phyloP scores from a whole-genome alignment of 2,113 vertebrate species.

The Eulemur macaco region DNA sequence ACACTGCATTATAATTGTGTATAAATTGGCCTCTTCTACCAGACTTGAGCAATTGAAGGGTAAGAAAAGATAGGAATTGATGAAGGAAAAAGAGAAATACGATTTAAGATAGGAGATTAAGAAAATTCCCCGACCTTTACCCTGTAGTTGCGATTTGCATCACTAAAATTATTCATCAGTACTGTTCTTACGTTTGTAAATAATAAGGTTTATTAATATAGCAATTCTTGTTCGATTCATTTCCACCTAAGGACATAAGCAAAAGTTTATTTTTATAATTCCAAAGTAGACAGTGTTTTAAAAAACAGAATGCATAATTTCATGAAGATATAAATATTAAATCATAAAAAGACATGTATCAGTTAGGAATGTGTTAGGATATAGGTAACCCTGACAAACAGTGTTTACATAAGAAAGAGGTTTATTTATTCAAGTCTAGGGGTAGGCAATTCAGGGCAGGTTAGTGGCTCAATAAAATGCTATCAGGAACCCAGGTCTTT shows the following conservation, averaged over 20 bases:
- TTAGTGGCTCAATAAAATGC: not conserved
- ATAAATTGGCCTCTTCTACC: not conserved
- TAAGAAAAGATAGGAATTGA: not conserved
- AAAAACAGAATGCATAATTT: constrained; percentile 1
- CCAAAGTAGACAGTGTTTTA: not conserved
- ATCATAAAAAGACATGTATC: not conserved
- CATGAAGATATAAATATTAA: not conserved
- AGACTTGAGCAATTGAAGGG: not conserved
- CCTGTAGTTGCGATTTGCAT: not conserved
- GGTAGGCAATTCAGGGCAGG: not conserved
- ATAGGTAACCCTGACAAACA: not conserved
- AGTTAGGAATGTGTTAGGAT: not conserved
- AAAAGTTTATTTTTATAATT: constrained; percentile 19
- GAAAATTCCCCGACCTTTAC: not conserved
- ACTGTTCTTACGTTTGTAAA: not conserved
- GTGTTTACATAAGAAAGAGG: not conserved
- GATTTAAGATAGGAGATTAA: not conserved
- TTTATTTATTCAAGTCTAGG: not conserved
- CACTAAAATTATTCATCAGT: not conserved
- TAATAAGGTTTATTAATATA: not conserved
- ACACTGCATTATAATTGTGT: not conserved
- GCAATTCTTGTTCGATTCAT: not conserved
- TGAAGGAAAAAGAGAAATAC: not conserved
- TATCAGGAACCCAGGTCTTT: not conserved
- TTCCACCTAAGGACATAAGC: not conserved